Conservation (phyloP, 2,797 vertebrate genomes). For the Acanthornis magna region DNA sequence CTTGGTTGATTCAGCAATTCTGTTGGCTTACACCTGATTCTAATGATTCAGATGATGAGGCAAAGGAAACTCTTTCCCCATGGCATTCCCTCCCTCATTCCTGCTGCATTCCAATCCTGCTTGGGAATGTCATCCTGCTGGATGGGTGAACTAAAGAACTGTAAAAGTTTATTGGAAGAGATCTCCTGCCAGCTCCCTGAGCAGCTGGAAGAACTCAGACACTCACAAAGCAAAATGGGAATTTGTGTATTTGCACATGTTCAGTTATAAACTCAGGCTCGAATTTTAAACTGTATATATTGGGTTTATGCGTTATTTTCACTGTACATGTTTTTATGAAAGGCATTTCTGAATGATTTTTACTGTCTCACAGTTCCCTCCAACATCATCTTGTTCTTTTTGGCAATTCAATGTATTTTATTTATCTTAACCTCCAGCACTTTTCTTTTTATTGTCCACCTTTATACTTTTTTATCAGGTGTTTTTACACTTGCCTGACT, state of each 20-base stretch:
- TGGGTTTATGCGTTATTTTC: not conserved
- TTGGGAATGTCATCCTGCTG: not conserved
- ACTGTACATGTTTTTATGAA: not conserved
- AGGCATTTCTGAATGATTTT: not conserved
- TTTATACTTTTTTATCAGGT: not conserved
- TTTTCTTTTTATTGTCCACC: not conserved
- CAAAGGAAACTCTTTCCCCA: not conserved
- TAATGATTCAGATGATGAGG: not conserved
- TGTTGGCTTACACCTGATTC: not conserved
- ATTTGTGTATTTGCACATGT: not conserved
- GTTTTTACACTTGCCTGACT: not conserved
- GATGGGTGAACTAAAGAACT: not conserved
- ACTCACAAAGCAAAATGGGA: not conserved
- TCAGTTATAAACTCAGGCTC: not conserved
- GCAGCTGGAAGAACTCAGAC: not conserved
- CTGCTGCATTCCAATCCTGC: not conserved
- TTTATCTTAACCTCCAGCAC: not conserved
- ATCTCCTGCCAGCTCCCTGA: not conserved
- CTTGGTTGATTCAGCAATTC: not conserved
- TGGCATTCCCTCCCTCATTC: not conserved
- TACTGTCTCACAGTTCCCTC: not conserved
- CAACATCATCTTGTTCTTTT: not conserved
- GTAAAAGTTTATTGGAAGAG: not conserved
- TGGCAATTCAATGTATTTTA: not conserved
- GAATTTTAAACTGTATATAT: not conserved